A percentile compares a stretch with the other conserved stretches of the same genome.
phyloP scores from a whole-genome alignment of 2,797 vertebrate species.

The Rhinoraja longicauda region DNA sequence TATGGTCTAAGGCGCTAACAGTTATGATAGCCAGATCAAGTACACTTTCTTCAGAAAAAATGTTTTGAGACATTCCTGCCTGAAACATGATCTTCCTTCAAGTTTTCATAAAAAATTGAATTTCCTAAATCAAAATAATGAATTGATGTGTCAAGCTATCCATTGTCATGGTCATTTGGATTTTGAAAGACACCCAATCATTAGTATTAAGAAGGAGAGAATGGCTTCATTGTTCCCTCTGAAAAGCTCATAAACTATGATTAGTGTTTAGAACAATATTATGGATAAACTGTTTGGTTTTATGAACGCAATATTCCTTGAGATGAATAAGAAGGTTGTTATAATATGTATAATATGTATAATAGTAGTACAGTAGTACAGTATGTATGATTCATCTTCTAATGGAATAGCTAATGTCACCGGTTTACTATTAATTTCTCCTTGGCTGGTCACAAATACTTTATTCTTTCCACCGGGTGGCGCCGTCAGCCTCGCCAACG shows the following conservation, averaged over 20 bases:
- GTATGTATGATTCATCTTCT: background rate
- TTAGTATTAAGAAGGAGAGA: background rate
- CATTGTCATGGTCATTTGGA: background rate
- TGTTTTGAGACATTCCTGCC: too few species aligned
- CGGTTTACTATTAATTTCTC: background rate
- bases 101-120: background rate
- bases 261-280: background rate
- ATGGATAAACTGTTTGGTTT: background rate
- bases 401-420: background rate
- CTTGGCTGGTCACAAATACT: background rate
- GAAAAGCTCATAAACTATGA: background rate
- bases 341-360: background rate
- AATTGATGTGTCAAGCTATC: background rate
- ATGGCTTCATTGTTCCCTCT: background rate
- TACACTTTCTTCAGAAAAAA: too few species aligned
- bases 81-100: background rate
- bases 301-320: background rate
- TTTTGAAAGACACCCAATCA: background rate
- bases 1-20: too few species aligned
- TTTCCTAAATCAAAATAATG: background rate
- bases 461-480: too few species aligned
- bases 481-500: too few species aligned
- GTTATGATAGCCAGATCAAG: too few species aligned
- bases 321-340: background rate
- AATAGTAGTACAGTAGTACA: too few species aligned